Evolutionary conservation across 2,888 invertebrate genomes (phyloP), one percentile per base, ranked within the genome.

Genomic region (Stenurella melanura): DNA sequence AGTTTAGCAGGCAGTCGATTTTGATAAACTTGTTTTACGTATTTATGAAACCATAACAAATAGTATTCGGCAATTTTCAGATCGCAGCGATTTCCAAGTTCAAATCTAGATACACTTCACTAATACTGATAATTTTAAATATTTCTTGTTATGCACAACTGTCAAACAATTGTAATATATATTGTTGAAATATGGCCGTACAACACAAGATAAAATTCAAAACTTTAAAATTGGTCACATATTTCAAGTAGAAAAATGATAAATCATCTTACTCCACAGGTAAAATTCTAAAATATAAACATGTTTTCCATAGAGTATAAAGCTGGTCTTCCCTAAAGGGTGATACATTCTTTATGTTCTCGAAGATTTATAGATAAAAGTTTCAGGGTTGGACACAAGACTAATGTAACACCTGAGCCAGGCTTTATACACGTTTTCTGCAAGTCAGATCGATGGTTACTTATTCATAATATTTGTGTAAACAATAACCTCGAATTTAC

Each of bases 291-390:
- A 82, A 83, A 84, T 85, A 85, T 85, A 83, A 84, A 84, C 83
- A 85, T 83, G 81, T 85, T 85, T 83, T 81, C 81, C 82, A 81
- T 81, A 78, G 83, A 83, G 83, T 82, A 83, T 81, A 82, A 82
- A 80, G 82, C 80, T 73, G 80, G 75, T 73, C 78, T 74, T 80
- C 83, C 84, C 83, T 75, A 73, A 80, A 83, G 84, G 81, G 83
- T 83, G 81, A 84, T 85, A 85, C 83, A 83, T 85, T 85, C 83
- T 85, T 85, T 85, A 85, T 84, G 79, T 80, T 81, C 77, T 75
- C 74, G 77, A 82, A 85, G 85, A 85, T 85, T 85, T 85, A 85
- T 85, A 83, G 84, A 81, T 83, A 83, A 84, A 85, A 85, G 74
- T 85, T 84, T 82, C 77, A 76, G 78, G 79, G 80, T 83, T 81